Conservation (phyloP, 2,888 invertebrate species). For the Macaria liturata region DNA sequence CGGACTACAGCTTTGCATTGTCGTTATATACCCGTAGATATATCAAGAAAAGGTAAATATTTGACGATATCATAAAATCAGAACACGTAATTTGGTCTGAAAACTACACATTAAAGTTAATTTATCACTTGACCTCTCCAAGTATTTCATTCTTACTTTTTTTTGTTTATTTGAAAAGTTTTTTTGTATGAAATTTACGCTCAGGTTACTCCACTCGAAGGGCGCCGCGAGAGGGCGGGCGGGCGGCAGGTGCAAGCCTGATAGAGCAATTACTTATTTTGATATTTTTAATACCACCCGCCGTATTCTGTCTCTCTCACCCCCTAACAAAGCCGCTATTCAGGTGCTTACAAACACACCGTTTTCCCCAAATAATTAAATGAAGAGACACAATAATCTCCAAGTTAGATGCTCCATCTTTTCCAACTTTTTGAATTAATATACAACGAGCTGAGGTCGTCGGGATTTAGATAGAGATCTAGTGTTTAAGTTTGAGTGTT, state of each 20-base stretch:
- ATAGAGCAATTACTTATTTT: constrained; percentile 78
- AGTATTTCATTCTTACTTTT: too few relatives aligned
- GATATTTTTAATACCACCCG: constrained; percentile 72
- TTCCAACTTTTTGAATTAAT: constrained; percentile 34
- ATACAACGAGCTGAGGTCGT: constrained; percentile 25
- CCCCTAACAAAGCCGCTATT: constrained; percentile 56
- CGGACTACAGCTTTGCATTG: too few relatives aligned
- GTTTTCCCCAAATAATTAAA: constrained; percentile 33
- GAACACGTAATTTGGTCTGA: too few relatives aligned
- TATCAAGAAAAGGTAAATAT: too few relatives aligned
- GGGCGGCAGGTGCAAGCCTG: constrained; percentile 71
- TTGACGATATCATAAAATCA: too few relatives aligned
- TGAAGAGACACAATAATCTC: constrained; percentile 36
- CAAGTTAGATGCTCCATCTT: constrained; percentile 30
- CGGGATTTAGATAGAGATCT: constrained; percentile 20
- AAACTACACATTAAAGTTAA: too few relatives aligned
- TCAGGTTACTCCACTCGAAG: constrained; percentile 3
- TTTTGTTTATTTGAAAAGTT: too few relatives aligned
- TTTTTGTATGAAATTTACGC: too few relatives aligned
- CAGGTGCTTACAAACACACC: constrained; percentile 42
- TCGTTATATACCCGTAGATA: too few relatives aligned
- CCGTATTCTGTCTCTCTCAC: constrained; percentile 51
- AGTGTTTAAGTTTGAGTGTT: too few relatives aligned
- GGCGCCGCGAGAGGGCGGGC: constrained; percentile 48
- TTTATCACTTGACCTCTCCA: too few relatives aligned